Conservation (phyloP, 2,888 invertebrate genomes). For the Hirtodrosophila trivittata region DNA sequence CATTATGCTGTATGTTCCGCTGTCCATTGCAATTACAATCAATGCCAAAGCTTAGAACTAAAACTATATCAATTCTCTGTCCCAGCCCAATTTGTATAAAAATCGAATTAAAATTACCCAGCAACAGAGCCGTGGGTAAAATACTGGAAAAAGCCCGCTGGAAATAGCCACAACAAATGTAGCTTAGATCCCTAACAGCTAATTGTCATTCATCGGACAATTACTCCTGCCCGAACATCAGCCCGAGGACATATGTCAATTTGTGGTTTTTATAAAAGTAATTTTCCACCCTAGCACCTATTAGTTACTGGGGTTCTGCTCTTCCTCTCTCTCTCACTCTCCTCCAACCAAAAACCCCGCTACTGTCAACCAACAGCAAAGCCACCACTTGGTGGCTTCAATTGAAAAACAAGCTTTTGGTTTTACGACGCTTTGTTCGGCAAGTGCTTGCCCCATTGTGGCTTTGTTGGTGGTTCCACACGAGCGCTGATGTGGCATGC, state of each 20-base stretch:
- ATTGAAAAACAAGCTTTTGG: conserved; percentile 78
- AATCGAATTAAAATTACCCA: conserved; percentile 1
- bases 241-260: conserved; percentile 62
- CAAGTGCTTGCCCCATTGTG: conserved; percentile 17
- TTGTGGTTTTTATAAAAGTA: conserved; percentile 42
- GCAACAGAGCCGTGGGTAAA: conserved; percentile 1
- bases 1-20: too few relatives aligned
- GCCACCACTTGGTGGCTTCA: conserved; percentile 38
- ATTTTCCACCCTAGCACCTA: conserved; percentile 59
- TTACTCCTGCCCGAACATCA: conserved; percentile 38
- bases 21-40: conserved; percentile 3
- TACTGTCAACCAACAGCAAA: conserved; percentile 7
- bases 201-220: conserved; percentile 64
- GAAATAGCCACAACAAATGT: conserved; percentile 40
- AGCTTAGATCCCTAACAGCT: conserved; percentile 37
- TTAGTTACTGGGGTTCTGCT: conserved; percentile 1
- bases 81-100: not conserved
- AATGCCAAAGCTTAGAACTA: conserved; percentile 4
- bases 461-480: conserved; percentile 65
- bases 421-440: conserved; percentile 71
- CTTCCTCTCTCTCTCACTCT: too few relatives aligned
- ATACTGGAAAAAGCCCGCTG: not conserved
- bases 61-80: conserved; percentile 46
- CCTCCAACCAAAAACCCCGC: conserved; percentile 30
- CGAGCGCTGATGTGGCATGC: conserved; percentile 66